Evolutionary conservation across 2,888 invertebrate genomes (phyloP), one percentile per base, ranked within the genome.

Genomic region (Rhamnusium bicolor): DNA sequence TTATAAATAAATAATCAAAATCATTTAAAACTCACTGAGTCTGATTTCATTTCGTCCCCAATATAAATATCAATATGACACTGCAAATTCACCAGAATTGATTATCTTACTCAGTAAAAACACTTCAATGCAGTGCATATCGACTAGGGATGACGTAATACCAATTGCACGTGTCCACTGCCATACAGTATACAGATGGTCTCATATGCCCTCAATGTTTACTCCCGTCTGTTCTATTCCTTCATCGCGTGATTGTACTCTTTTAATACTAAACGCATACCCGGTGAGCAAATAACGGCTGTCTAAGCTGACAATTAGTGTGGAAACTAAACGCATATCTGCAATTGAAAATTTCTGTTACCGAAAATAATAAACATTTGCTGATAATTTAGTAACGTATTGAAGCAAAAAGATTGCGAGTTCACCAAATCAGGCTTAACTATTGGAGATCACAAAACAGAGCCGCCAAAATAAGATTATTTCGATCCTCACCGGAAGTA

Each of bases 131-230:
- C 67, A 66, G 63, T 69, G 67, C 63, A 68, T 40, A 74, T 68
- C 56, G 8, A 58, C 49, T 24, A 61, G 58, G 65, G 69, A 69
- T 74, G 77, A 75, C 77, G 77, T 75, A 74, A 77, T 73, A 47
- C 67, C 47, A 14, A 70, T 21, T 69, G 69, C 77, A 77, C 77
- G 77, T 77, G 77, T 70, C 77, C 29, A 58, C 67, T 51, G 47
- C 49, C 73, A 67, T 49, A 70, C 49, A 75, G 49, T 72, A 63
- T 72, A 75, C 77, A 78, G 73, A 78, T 78, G 77, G 77, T 71
- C 75, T 40, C 75, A 77, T 73, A 75, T 75, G 75, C 70, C 75
- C 60, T 69, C 69, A 69, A 75, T 75, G 72, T 77, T 77, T 72
- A 63, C 68, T 65, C 60, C 71, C 61, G n/a, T 49, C 51, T 56